These are phyloP conservation scores for Epizoanthus rinbou DNA, from an alignment of 92 coral and sea anemone genomes.

Conservation along the genomic window DNA sequence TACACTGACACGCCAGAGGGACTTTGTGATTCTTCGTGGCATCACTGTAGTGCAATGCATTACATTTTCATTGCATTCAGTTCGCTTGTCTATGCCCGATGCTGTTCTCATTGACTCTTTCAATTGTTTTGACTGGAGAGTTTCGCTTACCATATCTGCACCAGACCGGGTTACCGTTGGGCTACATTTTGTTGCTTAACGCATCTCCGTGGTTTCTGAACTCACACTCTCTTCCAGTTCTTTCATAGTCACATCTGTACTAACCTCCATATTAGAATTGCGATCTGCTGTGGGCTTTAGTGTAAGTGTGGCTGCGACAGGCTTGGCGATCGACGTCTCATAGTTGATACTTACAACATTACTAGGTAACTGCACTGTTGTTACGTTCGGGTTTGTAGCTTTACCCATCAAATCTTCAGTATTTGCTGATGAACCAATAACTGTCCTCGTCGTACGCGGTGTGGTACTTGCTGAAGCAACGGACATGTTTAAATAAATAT, in stretches of 20 bases:
- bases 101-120: background rate
- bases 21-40: background rate
- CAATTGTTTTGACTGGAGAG: background rate
- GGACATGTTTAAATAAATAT: background rate
- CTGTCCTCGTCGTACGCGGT: background rate
- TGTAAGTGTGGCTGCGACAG: background rate
- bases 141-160: background rate
- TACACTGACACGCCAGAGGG: slow-evolving; percentile 10
- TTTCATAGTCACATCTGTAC: too few relatives aligned
- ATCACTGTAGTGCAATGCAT: too few relatives aligned
- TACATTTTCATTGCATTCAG: background rate
- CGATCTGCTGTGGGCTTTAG: background rate
- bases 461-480: background rate
- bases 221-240: too few relatives aligned
- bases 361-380: background rate
- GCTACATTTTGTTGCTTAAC: background rate
- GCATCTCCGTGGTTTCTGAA: background rate
- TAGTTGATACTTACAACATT: background rate
- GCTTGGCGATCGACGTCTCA: background rate
- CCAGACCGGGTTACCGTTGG: background rate
- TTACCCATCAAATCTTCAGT: background rate
- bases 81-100: background rate
- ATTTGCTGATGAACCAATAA: background rate
- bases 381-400: background rate
- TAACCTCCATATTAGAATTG: background rate